Evolutionary conservation across 2,888 invertebrate species (phyloP).

Genomic region (Ceriagrion tenellum): DNA sequence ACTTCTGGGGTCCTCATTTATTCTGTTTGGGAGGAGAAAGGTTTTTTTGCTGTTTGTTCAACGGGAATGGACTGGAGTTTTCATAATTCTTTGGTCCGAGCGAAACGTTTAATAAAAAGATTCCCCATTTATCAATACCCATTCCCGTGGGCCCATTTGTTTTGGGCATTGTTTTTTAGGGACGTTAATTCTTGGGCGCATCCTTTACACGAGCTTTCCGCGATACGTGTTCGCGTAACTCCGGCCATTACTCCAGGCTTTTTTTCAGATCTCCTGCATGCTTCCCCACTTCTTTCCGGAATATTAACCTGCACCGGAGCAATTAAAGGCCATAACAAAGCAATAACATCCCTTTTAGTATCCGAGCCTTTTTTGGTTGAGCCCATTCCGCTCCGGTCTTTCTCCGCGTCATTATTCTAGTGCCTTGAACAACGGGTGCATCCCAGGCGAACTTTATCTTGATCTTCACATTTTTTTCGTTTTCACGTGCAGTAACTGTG

Average conservation of each 20-base stretch:
- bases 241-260: background rate
- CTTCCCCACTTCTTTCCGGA: background rate
- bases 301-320: conserved; percentile 26
- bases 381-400: background rate
- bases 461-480: background rate
- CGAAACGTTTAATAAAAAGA: background rate
- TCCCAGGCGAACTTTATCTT: background rate
- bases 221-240: background rate
- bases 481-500: background rate
- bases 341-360: conserved; percentile 34
- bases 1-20: too few species aligned
- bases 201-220: background rate
- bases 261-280: background rate
- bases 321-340: conserved; percentile 54
- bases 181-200: background rate
- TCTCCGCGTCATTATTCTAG: background rate
- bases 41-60: background rate
- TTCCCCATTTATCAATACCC: background rate
- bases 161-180: background rate
- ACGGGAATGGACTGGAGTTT: background rate
- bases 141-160: background rate
- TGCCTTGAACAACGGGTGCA: background rate
- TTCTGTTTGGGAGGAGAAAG: too few species aligned
- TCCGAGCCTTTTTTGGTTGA: background rate
- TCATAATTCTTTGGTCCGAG: background rate